phyloP scores from a whole-genome alignment of 1,140 invertebrate genomes.

The Ceratosolen fusciceps region DNA sequence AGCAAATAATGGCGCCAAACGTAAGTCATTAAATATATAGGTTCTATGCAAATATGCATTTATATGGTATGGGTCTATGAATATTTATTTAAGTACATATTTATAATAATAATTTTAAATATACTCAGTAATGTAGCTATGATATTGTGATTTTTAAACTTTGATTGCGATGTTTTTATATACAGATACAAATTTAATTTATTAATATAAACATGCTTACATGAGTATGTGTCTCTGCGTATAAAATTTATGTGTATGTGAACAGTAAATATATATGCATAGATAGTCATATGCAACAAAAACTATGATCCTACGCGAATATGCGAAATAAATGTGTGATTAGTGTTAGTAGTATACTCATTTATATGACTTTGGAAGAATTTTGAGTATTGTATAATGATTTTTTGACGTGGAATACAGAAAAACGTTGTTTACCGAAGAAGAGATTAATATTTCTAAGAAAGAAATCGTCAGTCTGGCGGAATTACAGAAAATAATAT shows the following conservation, averaged over 20 bases:
- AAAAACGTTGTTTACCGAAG: constrained; percentile 8
- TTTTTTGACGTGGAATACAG: constrained; percentile 43
- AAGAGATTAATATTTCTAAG: constrained; percentile 17
- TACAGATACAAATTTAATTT: neutral
- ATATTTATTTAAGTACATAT: neutral
- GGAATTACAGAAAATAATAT: constrained; percentile 26
- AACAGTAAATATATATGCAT: neutral
- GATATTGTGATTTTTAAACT: neutral
- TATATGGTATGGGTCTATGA: too few relatives aligned
- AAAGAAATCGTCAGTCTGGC: constrained; percentile 42
- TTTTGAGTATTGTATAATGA: constrained; percentile 37
- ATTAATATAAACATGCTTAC: too few relatives aligned
- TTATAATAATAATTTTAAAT: neutral
- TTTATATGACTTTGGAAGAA: constrained; percentile 10
- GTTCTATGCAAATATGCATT: too few relatives aligned
- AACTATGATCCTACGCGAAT: neutral
- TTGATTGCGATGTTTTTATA: neutral
- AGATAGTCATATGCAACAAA: neutral
- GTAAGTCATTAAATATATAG: constrained; percentile 23
- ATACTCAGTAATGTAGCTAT: neutral
- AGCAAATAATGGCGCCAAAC: constrained; percentile 24
- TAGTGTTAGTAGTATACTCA: neutral
- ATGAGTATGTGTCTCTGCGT: neutral
- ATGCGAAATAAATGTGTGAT: constrained; percentile 23
- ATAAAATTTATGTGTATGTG: constrained; percentile 2